Percentiles rank a stretch among this genome's conserved stretches.
Evolutionary conservation across 2,888 invertebrate genomes (phyloP).

Genomic region (Allacma fusca): DNA sequence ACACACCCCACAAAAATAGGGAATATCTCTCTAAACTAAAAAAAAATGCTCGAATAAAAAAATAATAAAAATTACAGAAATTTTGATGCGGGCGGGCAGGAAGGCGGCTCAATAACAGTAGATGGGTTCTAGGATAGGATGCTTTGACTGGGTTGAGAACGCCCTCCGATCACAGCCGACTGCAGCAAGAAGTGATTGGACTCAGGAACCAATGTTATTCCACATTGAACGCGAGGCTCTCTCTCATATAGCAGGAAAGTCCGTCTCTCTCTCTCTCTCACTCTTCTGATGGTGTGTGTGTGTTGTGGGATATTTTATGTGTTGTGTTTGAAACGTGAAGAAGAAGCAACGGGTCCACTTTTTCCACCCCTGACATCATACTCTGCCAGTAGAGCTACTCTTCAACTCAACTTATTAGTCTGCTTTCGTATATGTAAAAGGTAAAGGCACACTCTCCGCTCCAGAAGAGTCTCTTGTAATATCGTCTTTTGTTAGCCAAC

Average conservation of each 20-base stretch:
- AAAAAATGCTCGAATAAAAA: neutral
- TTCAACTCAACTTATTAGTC: too few relatives aligned
- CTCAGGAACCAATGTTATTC: neutral
- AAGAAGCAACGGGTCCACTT: conserved; percentile 29
- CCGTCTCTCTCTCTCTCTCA: too few relatives aligned
- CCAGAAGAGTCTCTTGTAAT: too few relatives aligned
- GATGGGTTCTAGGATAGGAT: neutral
- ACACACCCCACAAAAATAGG: too few relatives aligned
- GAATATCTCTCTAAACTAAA: too few relatives aligned
- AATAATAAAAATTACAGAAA: neutral
- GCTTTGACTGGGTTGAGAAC: neutral
- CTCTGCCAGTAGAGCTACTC: neutral
- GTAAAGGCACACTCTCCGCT: too few relatives aligned
- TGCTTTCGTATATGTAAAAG: too few relatives aligned
- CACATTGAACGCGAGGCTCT: too few relatives aligned
- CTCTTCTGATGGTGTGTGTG: too few relatives aligned
- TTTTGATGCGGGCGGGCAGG: conserved; percentile 2
- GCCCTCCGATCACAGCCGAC: conserved; percentile 31
- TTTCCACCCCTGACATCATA: conserved; percentile 21
- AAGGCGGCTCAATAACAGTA: neutral
- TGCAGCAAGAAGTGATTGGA: conserved; percentile 34
- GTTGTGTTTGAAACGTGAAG: neutral
- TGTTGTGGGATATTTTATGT: neutral
- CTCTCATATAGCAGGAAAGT: too few relatives aligned
- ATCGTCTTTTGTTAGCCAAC: too few relatives aligned